These are phyloP conservation scores for Metopia argyrocephala DNA, from an alignment of 2,888 invertebrate genomes.

Conservation along the genomic window DNA sequence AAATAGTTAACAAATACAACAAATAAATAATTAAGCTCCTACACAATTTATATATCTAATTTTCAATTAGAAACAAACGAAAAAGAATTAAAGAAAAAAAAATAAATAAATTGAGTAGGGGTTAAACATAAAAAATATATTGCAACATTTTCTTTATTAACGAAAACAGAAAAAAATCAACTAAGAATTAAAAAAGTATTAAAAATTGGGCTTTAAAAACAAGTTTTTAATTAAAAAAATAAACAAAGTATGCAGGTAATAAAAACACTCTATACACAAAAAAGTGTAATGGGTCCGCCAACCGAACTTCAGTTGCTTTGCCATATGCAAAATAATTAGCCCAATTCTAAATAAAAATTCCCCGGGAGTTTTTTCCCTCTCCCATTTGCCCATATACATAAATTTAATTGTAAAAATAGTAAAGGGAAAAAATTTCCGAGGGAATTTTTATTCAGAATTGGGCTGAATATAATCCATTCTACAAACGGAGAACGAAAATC, in stretches of 20 bases:
- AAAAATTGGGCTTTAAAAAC: neutral
- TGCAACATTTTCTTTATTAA: neutral
- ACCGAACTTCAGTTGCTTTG: no score
- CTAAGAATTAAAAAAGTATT: neutral
- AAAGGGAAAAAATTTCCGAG: no score
- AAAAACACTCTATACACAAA: no score
- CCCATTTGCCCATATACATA: no score
- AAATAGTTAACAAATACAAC: neutral
- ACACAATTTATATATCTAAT: conserved; percentile 33
- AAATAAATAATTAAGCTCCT: conserved; percentile 19
- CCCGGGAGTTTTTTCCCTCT: no score
- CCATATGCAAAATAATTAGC: no score
- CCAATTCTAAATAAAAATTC: no score
- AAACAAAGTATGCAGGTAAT: neutral
- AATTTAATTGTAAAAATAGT: no score
- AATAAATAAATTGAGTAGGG: conserved; percentile 46
- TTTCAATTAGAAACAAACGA: conserved; percentile 11
- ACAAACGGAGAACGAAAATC: no score
- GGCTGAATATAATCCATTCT: no score
- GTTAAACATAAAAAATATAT: conserved; percentile 23
- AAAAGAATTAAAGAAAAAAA: neutral
- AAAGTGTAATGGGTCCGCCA: no score
- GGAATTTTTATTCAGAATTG: no score
- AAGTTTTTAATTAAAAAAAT: neutral
- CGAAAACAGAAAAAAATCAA: neutral